Evolutionary conservation across 2,888 invertebrate species (phyloP), one percentile per base, ranked within the genome.

Genomic region (Ischnus inquisitorius): DNA sequence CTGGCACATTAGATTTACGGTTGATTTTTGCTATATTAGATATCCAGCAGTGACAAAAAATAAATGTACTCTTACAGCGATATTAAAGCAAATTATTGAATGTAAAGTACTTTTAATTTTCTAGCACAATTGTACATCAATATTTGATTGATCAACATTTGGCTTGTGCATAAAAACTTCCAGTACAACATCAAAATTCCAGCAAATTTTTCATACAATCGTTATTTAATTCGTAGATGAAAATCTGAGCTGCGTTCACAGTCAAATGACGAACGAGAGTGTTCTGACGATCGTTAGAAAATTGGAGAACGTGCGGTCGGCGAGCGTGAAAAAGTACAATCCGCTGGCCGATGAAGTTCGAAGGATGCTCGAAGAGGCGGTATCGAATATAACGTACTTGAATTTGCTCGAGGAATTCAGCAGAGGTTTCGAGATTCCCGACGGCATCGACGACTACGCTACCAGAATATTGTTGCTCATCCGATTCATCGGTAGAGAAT

Each of bases 401-500:
- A 91, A 93, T 85, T 89, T 94, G 1, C 89, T 95, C 46, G 92
- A 93, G 54, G 94, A 94, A 62, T 94, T 94, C 4, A 95, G 95
- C 87, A 90, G 93, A 69, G 90, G 93, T 79, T 89, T 95, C n/a
- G 89, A 92, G 22, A 93, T 90, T 68, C 92, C 95, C 0, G 89
- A 90, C 5, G 93, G 94, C 43, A 94, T 95, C 34, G 94, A 95
- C 4, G 90, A 90, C 14, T 87, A 93, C 86, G 86, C 95, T 48
- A 94, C 94, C 5, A 93, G 94, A 72, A 93, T 95, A 54, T 90
- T 95, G 10, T 93, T 94, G 85, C 88, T 94, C 5, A 93, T 95
- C 62, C 90, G 95, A 82, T 94, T 95, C 85, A 94, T 95, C 83
- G 95, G 95, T 94, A 92, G 92, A 25, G 94, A 95, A 89, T 95